Percentiles rank a stretch among this genome's conserved stretches.
phyloP scores from a whole-genome alignment of 2,888 invertebrate species.

The Stictocephala bisonia region DNA sequence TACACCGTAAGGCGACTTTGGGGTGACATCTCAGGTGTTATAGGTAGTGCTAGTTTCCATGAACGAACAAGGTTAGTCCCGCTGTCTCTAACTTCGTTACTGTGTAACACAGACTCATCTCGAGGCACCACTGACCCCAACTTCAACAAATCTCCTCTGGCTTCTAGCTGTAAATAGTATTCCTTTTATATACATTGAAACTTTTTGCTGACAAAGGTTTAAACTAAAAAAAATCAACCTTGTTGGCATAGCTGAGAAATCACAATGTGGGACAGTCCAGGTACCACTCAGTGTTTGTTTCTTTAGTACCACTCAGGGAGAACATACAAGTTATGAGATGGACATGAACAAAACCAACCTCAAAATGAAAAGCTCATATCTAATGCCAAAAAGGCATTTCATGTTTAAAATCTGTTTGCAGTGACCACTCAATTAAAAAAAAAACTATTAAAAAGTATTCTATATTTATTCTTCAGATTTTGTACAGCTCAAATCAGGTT shows the following conservation, averaged over 20 bases:
- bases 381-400: too few species aligned
- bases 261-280: neutral
- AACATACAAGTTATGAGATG: too few species aligned
- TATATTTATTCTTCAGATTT: too few species aligned
- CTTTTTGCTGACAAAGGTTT: neutral
- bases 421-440: too few species aligned
- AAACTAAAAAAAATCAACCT: neutral
- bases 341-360: too few species aligned
- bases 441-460: too few species aligned
- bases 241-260: neutral
- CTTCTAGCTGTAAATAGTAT: constrained; percentile 27
- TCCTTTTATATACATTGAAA: neutral
- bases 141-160: constrained; percentile 33
- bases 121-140: constrained; percentile 10
- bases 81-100: constrained; percentile 17
- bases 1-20: constrained; percentile 69
- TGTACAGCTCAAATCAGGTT: too few species aligned
- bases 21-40: constrained; percentile 69
- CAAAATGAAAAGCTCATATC: too few species aligned
- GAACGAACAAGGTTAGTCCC: neutral
- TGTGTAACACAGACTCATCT: constrained; percentile 7
- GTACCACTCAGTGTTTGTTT: neutral
- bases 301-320: too few species aligned
- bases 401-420: too few species aligned
- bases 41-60: constrained; percentile 66